Percentiles rank a stretch among this genome's conserved stretches.
Conservation (phyloP, 2,797 vertebrate species). For the Gallirallus australis region DNA sequence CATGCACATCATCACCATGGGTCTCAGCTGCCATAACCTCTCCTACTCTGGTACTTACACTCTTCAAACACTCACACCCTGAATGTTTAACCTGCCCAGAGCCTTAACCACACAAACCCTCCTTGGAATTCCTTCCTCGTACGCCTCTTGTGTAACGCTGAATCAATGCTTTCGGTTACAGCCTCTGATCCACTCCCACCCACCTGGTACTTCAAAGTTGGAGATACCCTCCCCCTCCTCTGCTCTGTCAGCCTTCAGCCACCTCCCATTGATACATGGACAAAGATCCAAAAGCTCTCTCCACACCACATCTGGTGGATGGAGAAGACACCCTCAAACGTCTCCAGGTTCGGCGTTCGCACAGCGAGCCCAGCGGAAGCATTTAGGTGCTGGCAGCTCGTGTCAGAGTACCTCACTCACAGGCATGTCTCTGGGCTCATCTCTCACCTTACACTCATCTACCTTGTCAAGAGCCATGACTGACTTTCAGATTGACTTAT, state of each 20-base stretch:
- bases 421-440: not conserved
- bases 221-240: not conserved
- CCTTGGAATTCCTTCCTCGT: not conserved
- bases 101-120: not conserved
- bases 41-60: not conserved
- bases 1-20: not conserved
- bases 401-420: not conserved
- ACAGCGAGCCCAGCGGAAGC: not conserved
- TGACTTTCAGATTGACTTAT: not conserved
- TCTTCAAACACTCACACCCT: not conserved
- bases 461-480: not conserved
- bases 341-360: not conserved
- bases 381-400: not conserved
- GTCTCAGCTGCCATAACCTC: not conserved
- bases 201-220: not conserved
- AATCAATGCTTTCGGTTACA: not conserved
- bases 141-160: not conserved
- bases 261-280: not conserved
- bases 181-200: not conserved
- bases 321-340: not conserved
- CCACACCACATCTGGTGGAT: not conserved
- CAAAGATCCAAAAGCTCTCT: not conserved
- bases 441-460: not conserved
- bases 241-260: not conserved
- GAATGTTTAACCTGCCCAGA: not conserved